Evolutionary conservation across 2,888 invertebrate species (phyloP).

Genomic region (Dexiosoma caninum): DNA sequence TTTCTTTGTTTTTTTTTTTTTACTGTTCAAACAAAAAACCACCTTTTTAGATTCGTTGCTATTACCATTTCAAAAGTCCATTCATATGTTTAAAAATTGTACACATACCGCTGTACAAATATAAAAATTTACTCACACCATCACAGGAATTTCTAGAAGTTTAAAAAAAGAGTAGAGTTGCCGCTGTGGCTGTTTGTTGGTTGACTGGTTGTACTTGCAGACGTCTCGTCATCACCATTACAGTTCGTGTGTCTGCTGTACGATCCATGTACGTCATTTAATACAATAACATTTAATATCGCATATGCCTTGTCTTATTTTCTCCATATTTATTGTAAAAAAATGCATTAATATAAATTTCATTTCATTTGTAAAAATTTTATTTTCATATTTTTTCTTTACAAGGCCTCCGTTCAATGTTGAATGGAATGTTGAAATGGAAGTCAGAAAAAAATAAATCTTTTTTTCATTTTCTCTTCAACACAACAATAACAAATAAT

Average conservation of each 20-base stretch:
- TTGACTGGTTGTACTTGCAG: constrained; percentile 24
- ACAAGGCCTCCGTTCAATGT: background rate
- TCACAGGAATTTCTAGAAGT: background rate
- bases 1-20: no score
- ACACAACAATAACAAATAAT: constrained; percentile 63
- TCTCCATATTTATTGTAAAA: constrained; percentile 43
- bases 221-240: constrained; percentile 60
- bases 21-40: constrained; percentile 24
- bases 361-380: constrained; percentile 53
- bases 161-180: background rate
- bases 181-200: background rate
- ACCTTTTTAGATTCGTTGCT: constrained; percentile 32
- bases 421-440: constrained; percentile 43
- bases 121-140: constrained; percentile 14
- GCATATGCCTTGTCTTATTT: constrained; percentile 15
- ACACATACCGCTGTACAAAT: background rate
- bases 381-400: constrained; percentile 40
- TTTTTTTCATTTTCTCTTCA: background rate
- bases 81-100: constrained; percentile 41
- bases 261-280: constrained; percentile 41
- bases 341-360: constrained; percentile 61
- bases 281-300: constrained; percentile 41
- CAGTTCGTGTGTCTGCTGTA: background rate
- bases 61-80: constrained; percentile 37
- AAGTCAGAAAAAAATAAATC: constrained; percentile 5